A percentile compares a stretch with the other conserved stretches of the same genome.
These are phyloP conservation scores for Ethmia dodecea DNA, from an alignment of 2,888 invertebrate genomes.

Conservation along the genomic window DNA sequence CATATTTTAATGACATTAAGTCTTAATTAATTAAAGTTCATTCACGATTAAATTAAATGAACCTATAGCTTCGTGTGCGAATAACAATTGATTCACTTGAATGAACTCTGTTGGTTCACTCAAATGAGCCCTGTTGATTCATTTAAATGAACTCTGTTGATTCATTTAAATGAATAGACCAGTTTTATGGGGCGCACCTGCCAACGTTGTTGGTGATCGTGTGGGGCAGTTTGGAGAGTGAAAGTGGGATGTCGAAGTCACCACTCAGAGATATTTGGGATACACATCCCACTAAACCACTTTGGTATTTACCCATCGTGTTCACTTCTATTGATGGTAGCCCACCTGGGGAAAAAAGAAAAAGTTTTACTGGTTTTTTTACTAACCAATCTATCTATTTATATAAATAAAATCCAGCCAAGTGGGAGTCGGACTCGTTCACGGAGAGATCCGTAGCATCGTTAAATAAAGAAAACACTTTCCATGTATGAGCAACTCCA, in stretches of 20 bases:
- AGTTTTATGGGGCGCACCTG: constrained; percentile 56
- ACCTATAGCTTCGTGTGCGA: constrained; percentile 16
- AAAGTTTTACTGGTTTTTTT: neutral
- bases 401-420: no score
- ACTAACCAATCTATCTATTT: no score
- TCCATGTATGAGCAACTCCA: no score
- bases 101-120: constrained; percentile 21
- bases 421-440: no score
- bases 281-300: constrained; percentile 89
- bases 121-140: constrained; percentile 20
- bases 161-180: constrained; percentile 8
- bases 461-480: no score
- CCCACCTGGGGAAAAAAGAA: constrained; percentile 80
- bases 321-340: constrained; percentile 85
- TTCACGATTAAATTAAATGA: constrained; percentile 7
- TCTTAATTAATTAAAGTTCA: neutral
- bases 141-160: constrained; percentile 29
- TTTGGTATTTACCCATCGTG: constrained; percentile 83
- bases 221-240: constrained; percentile 80
- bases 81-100: constrained; percentile 26
- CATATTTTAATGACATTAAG: no score
- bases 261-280: constrained; percentile 89
- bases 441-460: no score
- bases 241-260: constrained; percentile 86
- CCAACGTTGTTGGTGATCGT: constrained; percentile 77